Evolutionary conservation across 53 echinoderm and acorn worm species (phyloP), one percentile per base, ranked within the genome.

Genomic region (Pentamera pediparva): DNA sequence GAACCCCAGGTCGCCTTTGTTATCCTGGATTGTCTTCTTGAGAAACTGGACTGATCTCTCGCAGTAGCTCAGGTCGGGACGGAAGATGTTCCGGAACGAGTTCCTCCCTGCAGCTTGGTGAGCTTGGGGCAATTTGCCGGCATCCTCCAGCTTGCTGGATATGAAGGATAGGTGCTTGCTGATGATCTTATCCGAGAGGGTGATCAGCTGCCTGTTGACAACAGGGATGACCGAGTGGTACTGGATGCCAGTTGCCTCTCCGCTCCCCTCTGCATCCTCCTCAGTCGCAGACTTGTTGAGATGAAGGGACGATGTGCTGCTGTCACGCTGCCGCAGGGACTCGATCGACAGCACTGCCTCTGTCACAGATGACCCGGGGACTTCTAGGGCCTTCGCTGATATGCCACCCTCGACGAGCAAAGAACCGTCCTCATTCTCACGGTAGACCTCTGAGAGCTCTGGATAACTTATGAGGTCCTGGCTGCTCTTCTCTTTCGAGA

Each of bases 61-160:
- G 59, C 96, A 90, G 77, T 88, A 79, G 4, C 85, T 91, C 80
- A 96, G 77, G 69, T 96, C 96, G 5, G 96, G 96, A 26, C 86
- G 87, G 78, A 96, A 96, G 75, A 96, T 62, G 49, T 91, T 89
- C 36, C 96, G 81, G 81, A 96, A 96, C 26, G 95, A 95, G 73
- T 95, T 95, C 22, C 90, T 77, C 11, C 71, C 79, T 51, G 52
- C 65, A 10, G 87, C 76, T 50, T 82, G 75, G 39, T 79, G 70
- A 39, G 79, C 75, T 2, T 32, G 21, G 20, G 85, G 76, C 17
- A 87, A 17, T 21, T 59, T 75, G 37, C 39, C 59, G 28, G 43
- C n/a, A 18, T 10, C 31, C 33, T 79, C 85, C 0, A 87, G 87
- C 56, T 87, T 90, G 72, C 67, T 70, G 12, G 95, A 95, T 59